Base-by-base conservation (phyloP, 1,140 invertebrate genomes). In the Sarcophaga bullata region DNA sequence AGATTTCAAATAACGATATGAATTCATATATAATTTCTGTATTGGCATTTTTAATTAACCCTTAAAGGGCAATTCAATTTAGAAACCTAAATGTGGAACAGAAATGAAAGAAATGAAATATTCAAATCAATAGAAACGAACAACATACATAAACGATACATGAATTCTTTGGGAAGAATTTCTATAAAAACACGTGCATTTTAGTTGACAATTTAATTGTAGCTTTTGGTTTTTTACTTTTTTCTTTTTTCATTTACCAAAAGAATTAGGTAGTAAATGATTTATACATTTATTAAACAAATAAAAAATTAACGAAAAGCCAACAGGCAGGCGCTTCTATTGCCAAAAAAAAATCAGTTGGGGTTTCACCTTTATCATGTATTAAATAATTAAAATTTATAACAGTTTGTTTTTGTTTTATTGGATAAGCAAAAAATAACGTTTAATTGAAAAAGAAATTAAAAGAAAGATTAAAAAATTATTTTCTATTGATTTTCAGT, bases 51-150 rank as follows among this genome's bases (percentile, higher is more conserved):
- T 88, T 83, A 88, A 87, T 88, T 88, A 88, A 88, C 87, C 87
- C 84, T 84, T 82, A 87, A 86, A 84, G 87, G 85, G 87, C 86
- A 84, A 85, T 84, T 86, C 85, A 87, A 88, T 88, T 88, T 82
- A 84, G 80, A 82, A 46, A 73, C 50, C 68, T 72, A 50, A 50
- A 52, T 78, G 48, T 76, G 4, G 15, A 8, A n/a, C 37, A 25
- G 17, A 50, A 78, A 19, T 50, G 13, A 76, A 76, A 17, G 13
- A 73, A 48, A 73, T 78, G 75, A 17, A 19, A 50, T 25, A 52
- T 78, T 19, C 48, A 52, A 78, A 78, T 78, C 75, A 78, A 78
- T 78, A 50, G 6, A 68, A 68, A 68, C 17, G 4, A 68, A 9
- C 54, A 58, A n/a, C 54, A 58, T 58, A n/a, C 54, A 58, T 58